phyloP scores from a whole-genome alignment of 1,140 invertebrate genomes.

The Ceratina calcarata region DNA sequence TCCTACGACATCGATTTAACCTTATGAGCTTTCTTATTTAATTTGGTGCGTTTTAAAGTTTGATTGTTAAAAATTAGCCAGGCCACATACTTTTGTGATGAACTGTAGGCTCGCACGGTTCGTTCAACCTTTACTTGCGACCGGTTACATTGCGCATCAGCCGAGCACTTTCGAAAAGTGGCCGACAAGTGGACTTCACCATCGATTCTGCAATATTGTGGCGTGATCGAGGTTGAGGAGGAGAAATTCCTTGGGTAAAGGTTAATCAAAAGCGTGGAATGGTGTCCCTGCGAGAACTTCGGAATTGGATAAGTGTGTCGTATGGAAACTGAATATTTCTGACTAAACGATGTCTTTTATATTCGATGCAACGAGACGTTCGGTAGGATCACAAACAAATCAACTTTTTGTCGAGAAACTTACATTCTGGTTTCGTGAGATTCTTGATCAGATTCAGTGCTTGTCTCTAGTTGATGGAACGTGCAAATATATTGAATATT shows the following conservation, averaged over 20 bases:
- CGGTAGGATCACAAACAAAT: no score
- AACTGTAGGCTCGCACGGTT: slow-evolving; percentile 3
- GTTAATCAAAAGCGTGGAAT: background rate
- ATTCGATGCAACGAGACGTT: no score
- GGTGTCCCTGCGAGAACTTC: background rate
- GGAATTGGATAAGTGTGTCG: background rate
- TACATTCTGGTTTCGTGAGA: no score
- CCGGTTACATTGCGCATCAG: slow-evolving; percentile 3
- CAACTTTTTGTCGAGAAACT: no score
- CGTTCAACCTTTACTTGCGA: slow-evolving; percentile 24
- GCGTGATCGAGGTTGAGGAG: background rate
- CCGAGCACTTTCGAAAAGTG: slow-evolving; percentile 44
- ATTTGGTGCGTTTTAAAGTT: no score
- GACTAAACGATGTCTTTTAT: background rate
- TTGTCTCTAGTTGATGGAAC: no score
- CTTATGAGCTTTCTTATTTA: no score
- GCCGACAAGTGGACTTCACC: slow-evolving; percentile 7
- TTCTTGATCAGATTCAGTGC: no score
- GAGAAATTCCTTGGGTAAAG: background rate
- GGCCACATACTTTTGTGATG: no score
- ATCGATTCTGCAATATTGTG: background rate
- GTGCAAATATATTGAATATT: no score
- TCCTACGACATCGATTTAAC: no score
- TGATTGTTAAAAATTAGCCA: no score
- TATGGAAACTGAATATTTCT: background rate